phyloP scores from a whole-genome alignment of 1,140 invertebrate species.

The Penaeus vannamei region DNA sequence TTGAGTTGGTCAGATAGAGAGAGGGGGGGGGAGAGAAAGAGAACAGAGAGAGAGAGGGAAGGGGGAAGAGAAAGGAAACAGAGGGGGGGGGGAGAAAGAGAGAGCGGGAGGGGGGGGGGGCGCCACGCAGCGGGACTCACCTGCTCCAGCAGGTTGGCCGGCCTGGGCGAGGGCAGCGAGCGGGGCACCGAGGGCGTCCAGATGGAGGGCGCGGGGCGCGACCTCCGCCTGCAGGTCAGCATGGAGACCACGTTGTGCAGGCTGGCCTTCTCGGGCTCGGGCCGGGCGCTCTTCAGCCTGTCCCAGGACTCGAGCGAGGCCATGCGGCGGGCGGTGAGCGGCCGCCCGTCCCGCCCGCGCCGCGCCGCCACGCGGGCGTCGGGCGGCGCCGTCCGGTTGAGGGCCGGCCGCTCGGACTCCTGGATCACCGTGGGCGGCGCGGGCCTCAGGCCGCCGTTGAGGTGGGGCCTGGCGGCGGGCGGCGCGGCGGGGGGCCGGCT shows the following conservation, averaged over 20 bases:
- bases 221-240: constrained; percentile 3
- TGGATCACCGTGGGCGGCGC: neutral
- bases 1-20: neutral
- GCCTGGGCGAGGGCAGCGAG: constrained; percentile 29
- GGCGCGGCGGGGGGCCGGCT: neutral
- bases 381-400: too few species aligned
- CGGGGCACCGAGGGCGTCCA: constrained; percentile 46
- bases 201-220: constrained; percentile 23
- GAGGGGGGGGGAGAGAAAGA: constrained; percentile 13
- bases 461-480: neutral
- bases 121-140: neutral
- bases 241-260: constrained; percentile 39
- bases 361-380: too few species aligned
- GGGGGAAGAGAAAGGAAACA: neutral
- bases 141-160: constrained; percentile 45
- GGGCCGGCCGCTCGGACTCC: neutral
- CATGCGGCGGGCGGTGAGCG: too few species aligned
- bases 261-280: neutral
- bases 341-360: too few species aligned
- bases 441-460: neutral
- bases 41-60: neutral
- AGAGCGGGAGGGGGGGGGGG: constrained; percentile 2
- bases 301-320: too few species aligned
- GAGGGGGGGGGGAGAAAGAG: constrained; percentile 11
- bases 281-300: neutral